These are phyloP conservation scores for Caloenas nicobarica DNA, from an alignment of 2,113 vertebrate genomes.

Conservation along the genomic window DNA sequence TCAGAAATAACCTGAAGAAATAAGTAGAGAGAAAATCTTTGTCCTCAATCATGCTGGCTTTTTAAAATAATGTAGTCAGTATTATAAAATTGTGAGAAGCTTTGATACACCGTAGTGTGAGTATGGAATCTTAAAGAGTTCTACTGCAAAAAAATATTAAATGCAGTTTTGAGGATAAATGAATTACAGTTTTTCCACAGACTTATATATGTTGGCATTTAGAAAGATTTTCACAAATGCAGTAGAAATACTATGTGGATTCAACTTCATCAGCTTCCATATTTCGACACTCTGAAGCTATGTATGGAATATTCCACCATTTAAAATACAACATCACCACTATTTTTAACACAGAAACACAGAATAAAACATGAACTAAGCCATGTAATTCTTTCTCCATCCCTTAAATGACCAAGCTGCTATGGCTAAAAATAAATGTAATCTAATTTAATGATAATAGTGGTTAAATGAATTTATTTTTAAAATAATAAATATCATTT, in stretches of 20 bases:
- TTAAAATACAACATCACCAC: not conserved
- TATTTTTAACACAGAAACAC: not conserved
- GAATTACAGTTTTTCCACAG: not conserved
- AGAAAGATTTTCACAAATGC: not conserved
- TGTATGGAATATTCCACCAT: not conserved
- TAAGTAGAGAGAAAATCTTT: not conserved
- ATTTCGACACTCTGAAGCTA: not conserved
- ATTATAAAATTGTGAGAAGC: not conserved
- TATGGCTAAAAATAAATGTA: not conserved
- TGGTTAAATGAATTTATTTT: not conserved
- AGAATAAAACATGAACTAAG: not conserved
- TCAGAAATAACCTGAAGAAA: not conserved
- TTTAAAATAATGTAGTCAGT: not conserved
- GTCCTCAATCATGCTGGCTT: not conserved
- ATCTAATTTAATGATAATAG: not conserved
- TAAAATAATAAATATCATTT: not conserved
- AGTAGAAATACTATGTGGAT: not conserved
- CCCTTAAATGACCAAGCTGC: not conserved
- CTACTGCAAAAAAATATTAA: not conserved
- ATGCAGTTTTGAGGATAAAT: not conserved
- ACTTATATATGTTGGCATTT: not conserved
- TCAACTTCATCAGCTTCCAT: not conserved
- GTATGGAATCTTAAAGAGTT: not conserved
- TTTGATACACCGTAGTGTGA: not conserved
- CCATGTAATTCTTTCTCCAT: not conserved